These are phyloP conservation scores for Drosophila kikkawai DNA, from an alignment of 1,140 invertebrate species.

Conservation along the genomic window DNA sequence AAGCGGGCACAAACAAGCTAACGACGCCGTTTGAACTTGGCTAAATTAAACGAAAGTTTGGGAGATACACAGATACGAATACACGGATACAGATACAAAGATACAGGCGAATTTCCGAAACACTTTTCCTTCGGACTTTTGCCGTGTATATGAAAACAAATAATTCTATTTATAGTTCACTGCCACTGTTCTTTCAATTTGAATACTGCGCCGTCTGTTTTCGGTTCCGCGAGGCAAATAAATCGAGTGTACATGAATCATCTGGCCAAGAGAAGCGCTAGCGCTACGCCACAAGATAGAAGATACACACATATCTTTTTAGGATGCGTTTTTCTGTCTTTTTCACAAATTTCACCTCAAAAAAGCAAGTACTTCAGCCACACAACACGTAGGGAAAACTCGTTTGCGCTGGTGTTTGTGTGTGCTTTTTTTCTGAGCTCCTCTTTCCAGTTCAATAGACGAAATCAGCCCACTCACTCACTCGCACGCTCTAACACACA, in stretches of 20 bases:
- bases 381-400: slow-evolving; percentile 60
- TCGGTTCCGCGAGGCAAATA: slow-evolving; percentile 48
- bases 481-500: slow-evolving; percentile 8
- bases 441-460: slow-evolving; percentile 72
- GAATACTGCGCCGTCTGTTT: slow-evolving; percentile 55
- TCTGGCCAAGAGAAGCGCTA: slow-evolving; percentile 39
- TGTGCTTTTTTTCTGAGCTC: slow-evolving; percentile 60
- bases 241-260: slow-evolving; percentile 68
- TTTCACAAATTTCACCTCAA: slow-evolving; percentile 78
- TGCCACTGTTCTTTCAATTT: slow-evolving; percentile 79
- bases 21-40: slow-evolving; percentile 70
- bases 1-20: slow-evolving; percentile 46
- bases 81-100: slow-evolving; percentile 15
- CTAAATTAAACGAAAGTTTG: slow-evolving; percentile 63
- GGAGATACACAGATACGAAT: slow-evolving; percentile 12
- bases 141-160: slow-evolving; percentile 78
- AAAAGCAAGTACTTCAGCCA: slow-evolving; percentile 62
- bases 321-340: slow-evolving; percentile 59
- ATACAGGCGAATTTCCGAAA: slow-evolving; percentile 49
- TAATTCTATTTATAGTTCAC: slow-evolving; percentile 83
- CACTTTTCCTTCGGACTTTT: slow-evolving; percentile 64
- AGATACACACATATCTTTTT: slow-evolving; percentile 54
- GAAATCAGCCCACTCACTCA: slow-evolving; percentile 47
- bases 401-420: slow-evolving; percentile 47
- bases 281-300: slow-evolving; percentile 9